Conservation (phyloP, 2,888 invertebrate genomes). For the Andrena minutula region DNA sequence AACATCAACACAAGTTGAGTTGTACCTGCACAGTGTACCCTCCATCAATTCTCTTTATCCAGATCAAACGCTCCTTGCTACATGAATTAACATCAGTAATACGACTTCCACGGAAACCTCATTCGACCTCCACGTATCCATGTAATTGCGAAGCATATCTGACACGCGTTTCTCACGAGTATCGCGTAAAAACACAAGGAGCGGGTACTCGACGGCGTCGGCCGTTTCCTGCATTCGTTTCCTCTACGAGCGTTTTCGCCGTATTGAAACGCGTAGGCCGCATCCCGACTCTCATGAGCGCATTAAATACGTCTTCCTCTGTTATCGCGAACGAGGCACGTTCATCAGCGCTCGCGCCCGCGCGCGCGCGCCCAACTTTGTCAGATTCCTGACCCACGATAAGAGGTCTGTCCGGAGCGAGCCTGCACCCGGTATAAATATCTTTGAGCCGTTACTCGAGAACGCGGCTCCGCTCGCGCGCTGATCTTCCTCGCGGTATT, state of each 20-base stretch:
- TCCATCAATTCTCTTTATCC: too few relatives aligned
- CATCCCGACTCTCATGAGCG: slow-evolving; percentile 13
- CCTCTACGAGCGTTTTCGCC: neutral
- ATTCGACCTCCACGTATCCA: neutral
- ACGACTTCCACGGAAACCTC: neutral
- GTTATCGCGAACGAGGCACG: slow-evolving; percentile 47
- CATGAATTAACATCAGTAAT: too few relatives aligned
- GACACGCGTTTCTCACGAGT: slow-evolving; percentile 22
- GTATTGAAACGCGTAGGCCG: slow-evolving; percentile 25
- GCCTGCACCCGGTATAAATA: slow-evolving; percentile 49
- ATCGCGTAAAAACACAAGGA: slow-evolving; percentile 13
- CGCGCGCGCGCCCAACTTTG: slow-evolving; percentile 31
- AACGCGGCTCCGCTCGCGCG: slow-evolving; percentile 36
- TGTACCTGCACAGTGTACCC: too few relatives aligned
- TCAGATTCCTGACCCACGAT: slow-evolving; percentile 60
- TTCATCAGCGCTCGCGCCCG: slow-evolving; percentile 32
- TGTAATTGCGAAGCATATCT: neutral
- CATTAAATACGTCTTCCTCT: slow-evolving; percentile 40
- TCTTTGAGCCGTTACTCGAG: slow-evolving; percentile 47
- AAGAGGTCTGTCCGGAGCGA: slow-evolving; percentile 42
- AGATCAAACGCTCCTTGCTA: too few relatives aligned
- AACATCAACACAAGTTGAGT: too few relatives aligned
- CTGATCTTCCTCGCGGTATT: slow-evolving; percentile 68
- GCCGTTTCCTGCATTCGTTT: neutral
- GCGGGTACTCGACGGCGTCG: neutral